Conservation (phyloP, 1,140 invertebrate genomes). For the Druon quercuslanigerum region DNA sequence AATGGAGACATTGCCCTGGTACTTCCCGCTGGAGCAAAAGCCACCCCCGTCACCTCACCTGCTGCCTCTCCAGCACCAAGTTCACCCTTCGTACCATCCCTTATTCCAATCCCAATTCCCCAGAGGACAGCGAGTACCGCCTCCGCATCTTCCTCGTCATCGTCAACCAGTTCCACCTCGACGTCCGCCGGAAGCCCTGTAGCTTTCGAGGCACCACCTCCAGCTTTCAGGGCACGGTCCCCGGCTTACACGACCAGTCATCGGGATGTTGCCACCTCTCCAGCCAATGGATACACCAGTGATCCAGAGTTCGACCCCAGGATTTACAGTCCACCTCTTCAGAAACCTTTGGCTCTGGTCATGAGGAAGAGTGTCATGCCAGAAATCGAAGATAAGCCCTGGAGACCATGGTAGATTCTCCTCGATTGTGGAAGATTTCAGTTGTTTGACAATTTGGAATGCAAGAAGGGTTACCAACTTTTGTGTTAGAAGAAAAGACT, state of each 20-base stretch:
- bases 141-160: conserved; percentile 78
- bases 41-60: conserved; percentile 68
- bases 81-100: conserved; percentile 77
- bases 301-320: conserved; percentile 71
- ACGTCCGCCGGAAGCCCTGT: conserved; percentile 70
- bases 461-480: conserved; percentile 1
- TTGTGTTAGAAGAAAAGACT: conserved; percentile 38
- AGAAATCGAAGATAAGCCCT: conserved; percentile 75
- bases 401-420: conserved; percentile 83
- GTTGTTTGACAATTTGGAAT: conserved; percentile 22
- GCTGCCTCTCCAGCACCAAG: conserved; percentile 72
- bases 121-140: conserved; percentile 82
- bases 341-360: conserved; percentile 83
- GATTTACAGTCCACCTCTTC: conserved; percentile 76
- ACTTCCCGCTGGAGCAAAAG: conserved; percentile 73
- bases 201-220: conserved; percentile 68
- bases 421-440: not conserved
- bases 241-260: conserved; percentile 71
- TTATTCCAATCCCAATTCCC: conserved; percentile 85
- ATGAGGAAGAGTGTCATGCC: conserved; percentile 78
- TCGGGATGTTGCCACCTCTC: conserved; percentile 70
- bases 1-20: conserved; percentile 80
- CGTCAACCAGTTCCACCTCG: conserved; percentile 71
- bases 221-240: conserved; percentile 68
- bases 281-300: conserved; percentile 69